Conservation (phyloP, 2,888 invertebrate species). For the Patella caerulea region DNA sequence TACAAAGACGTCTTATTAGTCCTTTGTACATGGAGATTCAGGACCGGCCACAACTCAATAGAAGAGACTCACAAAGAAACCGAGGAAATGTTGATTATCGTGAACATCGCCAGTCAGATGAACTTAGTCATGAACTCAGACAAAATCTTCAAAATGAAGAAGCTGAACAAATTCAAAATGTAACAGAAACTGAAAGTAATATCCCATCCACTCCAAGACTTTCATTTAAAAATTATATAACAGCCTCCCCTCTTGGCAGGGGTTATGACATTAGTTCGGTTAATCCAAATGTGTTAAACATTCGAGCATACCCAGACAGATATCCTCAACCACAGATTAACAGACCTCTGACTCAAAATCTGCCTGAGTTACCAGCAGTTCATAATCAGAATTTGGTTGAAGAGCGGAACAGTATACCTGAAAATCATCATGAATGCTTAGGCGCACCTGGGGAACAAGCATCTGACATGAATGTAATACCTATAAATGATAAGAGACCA, state of each 20-base stretch:
- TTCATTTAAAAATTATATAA: too few relatives aligned
- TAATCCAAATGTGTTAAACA: constrained; percentile 7
- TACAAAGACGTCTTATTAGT: too few relatives aligned
- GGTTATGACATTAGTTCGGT: background rate
- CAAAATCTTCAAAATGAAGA: constrained; percentile 7
- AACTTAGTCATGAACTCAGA: constrained; percentile 25
- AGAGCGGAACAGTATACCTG: background rate
- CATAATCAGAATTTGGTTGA: background rate
- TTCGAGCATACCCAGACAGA: background rate
- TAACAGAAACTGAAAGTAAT: background rate
- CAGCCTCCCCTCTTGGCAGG: background rate
- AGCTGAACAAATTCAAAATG: background rate
- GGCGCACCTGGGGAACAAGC: too few relatives aligned
- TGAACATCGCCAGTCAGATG: constrained; percentile 17
- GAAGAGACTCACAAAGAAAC: background rate
- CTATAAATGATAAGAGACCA: background rate
- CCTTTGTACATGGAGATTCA: background rate
- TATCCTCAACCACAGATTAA: background rate
- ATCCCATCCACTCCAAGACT: too few relatives aligned
- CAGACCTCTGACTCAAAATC: background rate
- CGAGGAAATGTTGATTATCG: background rate
- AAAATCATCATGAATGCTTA: background rate
- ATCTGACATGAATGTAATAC: background rate
- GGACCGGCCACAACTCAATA: background rate
- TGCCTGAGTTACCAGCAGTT: too few relatives aligned